phyloP scores from a whole-genome alignment of 1,140 invertebrate species.

The Drosophila carrolli region DNA sequence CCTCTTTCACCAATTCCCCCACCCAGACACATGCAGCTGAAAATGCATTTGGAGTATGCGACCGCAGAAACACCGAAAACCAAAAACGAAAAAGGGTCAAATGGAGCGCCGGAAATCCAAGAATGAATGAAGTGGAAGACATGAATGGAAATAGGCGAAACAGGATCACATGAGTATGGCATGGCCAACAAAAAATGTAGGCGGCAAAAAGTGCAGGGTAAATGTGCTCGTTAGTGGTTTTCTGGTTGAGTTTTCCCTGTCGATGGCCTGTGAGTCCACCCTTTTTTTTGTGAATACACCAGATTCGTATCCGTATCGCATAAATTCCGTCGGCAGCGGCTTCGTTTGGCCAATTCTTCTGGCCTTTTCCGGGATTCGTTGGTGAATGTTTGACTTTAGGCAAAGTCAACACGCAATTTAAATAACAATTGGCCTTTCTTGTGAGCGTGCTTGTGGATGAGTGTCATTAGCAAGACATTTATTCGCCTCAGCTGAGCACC shows the following conservation, averaged over 20 bases:
- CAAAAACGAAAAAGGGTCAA: constrained; percentile 21
- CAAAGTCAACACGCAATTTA: constrained; percentile 53
- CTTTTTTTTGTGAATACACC: constrained; percentile 1
- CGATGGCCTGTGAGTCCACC: constrained; percentile 12
- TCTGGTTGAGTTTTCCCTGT: constrained; percentile 32
- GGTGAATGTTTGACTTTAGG: constrained; percentile 34
- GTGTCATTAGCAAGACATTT: constrained; percentile 63
- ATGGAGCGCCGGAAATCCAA: constrained; percentile 12
- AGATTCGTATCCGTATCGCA: constrained; percentile 44
- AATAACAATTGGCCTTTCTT: constrained; percentile 50
- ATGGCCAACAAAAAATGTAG: constrained; percentile 15
- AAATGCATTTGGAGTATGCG: constrained; percentile 54
- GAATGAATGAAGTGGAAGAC: constrained; percentile 66
- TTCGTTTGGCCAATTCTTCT: background rate
- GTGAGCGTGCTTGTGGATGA: constrained; percentile 6
- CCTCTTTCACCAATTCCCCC: background rate
- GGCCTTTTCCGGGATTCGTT: constrained; percentile 14
- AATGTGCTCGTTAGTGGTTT: constrained; percentile 69
- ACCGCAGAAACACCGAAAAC: constrained; percentile 33
- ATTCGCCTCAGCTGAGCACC: constrained; percentile 42
- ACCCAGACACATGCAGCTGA: constrained; percentile 25
- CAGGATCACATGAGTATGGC: constrained; percentile 8
- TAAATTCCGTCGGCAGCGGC: constrained; percentile 35
- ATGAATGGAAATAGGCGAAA: constrained; percentile 51
- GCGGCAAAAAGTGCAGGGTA: constrained; percentile 27